Evolutionary conservation across 1,140 invertebrate species (phyloP).

Genomic region (Brachionus koreanus): DNA sequence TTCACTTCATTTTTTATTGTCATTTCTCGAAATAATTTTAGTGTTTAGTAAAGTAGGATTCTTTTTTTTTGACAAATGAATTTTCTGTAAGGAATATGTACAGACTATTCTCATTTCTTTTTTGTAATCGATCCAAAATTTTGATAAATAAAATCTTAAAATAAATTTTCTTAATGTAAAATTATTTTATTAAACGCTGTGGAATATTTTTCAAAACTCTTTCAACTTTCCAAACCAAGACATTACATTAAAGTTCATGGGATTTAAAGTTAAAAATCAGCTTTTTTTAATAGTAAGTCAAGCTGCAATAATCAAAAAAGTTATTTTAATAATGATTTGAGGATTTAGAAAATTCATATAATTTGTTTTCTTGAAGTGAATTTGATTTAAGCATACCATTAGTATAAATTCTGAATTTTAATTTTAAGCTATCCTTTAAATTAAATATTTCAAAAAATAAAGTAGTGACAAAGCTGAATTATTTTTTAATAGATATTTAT

Average conservation of each 20-base stretch:
- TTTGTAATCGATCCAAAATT: slow-evolving; percentile 16
- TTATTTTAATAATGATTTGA: too few species aligned
- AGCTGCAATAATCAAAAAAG: too few species aligned
- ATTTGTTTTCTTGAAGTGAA: not conserved
- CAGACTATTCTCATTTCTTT: slow-evolving; percentile 5
- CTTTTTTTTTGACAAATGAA: slow-evolving; percentile 1
- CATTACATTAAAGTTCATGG: too few species aligned
- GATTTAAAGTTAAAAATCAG: not conserved
- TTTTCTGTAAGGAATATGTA: not conserved
- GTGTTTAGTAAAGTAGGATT: not conserved
- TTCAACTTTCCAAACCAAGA: too few species aligned
- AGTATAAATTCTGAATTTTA: too few species aligned
- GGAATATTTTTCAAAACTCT: not conserved
- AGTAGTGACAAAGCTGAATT: too few species aligned
- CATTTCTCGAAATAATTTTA: not conserved
- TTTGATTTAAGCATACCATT: not conserved
- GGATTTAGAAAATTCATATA: too few species aligned
- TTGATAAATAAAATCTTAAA: slow-evolving; percentile 7
- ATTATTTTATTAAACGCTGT: not conserved
- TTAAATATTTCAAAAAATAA: too few species aligned
- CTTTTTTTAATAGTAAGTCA: not conserved
- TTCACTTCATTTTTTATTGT: not conserved
- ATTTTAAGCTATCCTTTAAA: too few species aligned
- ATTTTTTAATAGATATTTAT: too few species aligned
- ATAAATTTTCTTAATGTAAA: not conserved